A percentile compares a stretch with the other conserved stretches of the same genome.
phyloP scores from a whole-genome alignment of 2,113 vertebrate genomes.

The Salvelinus namaycush region DNA sequence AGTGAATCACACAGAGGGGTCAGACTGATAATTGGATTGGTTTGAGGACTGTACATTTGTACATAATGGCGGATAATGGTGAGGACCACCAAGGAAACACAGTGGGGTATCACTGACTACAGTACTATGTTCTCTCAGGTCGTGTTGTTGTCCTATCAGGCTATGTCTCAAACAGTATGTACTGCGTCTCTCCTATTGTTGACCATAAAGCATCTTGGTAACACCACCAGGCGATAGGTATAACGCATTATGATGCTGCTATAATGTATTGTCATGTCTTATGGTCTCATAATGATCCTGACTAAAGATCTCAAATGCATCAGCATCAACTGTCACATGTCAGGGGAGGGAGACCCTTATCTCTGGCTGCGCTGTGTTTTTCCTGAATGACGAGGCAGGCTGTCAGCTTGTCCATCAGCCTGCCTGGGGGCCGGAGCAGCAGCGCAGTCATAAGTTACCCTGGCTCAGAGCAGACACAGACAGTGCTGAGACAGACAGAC shows the following conservation, averaged over 20 bases:
- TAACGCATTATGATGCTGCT: too few species aligned
- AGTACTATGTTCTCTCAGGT: too few species aligned
- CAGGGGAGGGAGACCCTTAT: neutral
- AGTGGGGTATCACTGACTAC: neutral
- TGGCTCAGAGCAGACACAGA: neutral
- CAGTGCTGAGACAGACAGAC: neutral
- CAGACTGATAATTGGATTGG: slow-evolving; percentile 89
- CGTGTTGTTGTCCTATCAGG: too few species aligned
- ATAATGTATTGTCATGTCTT: too few species aligned
- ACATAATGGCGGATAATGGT: slow-evolving; percentile 57
- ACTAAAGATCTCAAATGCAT: too few species aligned
- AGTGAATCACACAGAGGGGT: slow-evolving; percentile 82
- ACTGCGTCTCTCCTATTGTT: too few species aligned
- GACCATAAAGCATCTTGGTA: too few species aligned
- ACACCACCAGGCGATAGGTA: too few species aligned
- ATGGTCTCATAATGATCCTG: too few species aligned
- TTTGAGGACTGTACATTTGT: slow-evolving; percentile 77
- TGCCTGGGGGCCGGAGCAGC: too few species aligned
- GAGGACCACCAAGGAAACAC: slow-evolving; percentile 81
- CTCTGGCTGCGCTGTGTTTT: neutral
- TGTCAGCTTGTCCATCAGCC: slow-evolving; percentile 1
- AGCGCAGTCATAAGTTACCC: slow-evolving; percentile 14
- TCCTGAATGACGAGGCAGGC: slow-evolving; percentile 54
- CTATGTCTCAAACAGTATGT: too few species aligned
- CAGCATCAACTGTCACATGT: too few species aligned